Evolutionary conservation across 2,113 vertebrate species (phyloP).

Genomic region (Gallinago media): DNA sequence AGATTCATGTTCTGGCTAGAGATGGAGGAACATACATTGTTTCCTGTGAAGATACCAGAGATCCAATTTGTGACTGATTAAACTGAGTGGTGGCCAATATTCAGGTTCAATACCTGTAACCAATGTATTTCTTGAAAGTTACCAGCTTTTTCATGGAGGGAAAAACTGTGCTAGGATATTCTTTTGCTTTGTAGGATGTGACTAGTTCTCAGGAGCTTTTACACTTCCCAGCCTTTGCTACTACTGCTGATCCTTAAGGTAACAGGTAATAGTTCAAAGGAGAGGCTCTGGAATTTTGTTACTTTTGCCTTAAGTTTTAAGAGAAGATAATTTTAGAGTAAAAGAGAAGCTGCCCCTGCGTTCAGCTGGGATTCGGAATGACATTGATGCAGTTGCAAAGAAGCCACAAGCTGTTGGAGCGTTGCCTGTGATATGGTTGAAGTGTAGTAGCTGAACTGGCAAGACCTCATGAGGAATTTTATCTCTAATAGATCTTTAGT

Average conservation of each 20-base stretch:
- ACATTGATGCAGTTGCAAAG: neutral
- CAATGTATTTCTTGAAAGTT: neutral
- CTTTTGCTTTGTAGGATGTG: neutral
- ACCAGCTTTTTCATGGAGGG: neutral
- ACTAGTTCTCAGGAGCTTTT: neutral
- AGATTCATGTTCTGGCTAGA: neutral
- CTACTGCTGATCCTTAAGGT: neutral
- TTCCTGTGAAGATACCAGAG: neutral
- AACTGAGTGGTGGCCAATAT: neutral
- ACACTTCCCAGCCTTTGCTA: neutral
- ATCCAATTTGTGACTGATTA: neutral
- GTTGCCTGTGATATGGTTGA: neutral
- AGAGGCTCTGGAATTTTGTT: neutral
- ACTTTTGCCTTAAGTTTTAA: neutral
- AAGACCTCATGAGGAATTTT: neutral
- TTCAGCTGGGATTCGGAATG: neutral
- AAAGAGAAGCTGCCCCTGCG: neutral
- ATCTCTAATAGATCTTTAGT: neutral
- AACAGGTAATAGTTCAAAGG: neutral
- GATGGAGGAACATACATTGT: neutral
- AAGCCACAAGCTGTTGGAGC: neutral
- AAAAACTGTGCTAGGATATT: neutral
- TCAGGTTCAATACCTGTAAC: neutral
- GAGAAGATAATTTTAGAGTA: neutral
- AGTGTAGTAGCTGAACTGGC: neutral